These are phyloP conservation scores for Hetaerina americana DNA, from an alignment of 1,140 invertebrate species.

Conservation along the genomic window DNA sequence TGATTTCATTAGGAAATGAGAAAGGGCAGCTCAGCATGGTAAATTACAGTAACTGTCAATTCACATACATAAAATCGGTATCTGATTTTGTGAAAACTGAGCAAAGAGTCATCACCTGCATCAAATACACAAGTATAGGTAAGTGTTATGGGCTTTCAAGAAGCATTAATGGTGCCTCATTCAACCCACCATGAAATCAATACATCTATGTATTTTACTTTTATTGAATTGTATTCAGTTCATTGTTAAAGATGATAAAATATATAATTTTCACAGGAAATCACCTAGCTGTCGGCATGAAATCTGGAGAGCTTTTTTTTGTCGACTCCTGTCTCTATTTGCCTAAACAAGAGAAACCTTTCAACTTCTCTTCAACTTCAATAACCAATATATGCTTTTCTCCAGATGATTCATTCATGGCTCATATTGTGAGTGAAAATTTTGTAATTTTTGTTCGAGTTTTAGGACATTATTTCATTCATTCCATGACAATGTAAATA, in stretches of 20 bases:
- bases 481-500: too few relatives aligned
- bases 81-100: conserved; percentile 19
- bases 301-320: conserved; percentile 38
- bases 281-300: too few relatives aligned
- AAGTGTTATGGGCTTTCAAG: too few relatives aligned
- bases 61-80: conserved; percentile 6
- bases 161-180: too few relatives aligned
- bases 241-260: too few relatives aligned
- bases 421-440: conserved; percentile 33
- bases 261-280: too few relatives aligned
- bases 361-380: conserved; percentile 28
- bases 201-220: too few relatives aligned
- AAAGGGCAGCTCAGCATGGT: background rate
- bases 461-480: too few relatives aligned
- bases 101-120: conserved; percentile 26
- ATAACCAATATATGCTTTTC: conserved; percentile 37
- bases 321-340: conserved; percentile 36
- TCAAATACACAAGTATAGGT: conserved; percentile 36
- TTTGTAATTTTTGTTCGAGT: conserved; percentile 2
- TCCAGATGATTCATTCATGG: conserved; percentile 34
- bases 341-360: conserved; percentile 30
- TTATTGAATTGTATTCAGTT: too few relatives aligned
- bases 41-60: background rate
- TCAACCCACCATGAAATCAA: too few relatives aligned
- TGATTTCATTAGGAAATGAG: background rate